phyloP scores from a whole-genome alignment of 2,113 vertebrate genomes.

The Oreochromis aureus region DNA sequence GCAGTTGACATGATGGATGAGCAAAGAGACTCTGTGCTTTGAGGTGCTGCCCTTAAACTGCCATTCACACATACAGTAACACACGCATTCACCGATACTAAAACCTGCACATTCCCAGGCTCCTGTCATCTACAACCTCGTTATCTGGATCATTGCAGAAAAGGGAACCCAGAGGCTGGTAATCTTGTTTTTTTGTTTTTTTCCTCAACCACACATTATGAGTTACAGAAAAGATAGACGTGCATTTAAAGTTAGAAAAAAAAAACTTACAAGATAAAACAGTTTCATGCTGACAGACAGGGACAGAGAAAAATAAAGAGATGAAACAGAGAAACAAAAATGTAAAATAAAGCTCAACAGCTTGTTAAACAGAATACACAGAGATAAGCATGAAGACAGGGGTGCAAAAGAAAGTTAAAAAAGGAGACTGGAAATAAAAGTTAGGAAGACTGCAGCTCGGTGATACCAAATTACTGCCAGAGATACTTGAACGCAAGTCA shows the following conservation, averaged over 20 bases:
- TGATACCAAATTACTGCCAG: background rate
- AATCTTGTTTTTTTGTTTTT: background rate
- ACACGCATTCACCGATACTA: background rate
- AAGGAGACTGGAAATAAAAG: conserved; percentile 16
- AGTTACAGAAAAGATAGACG: conserved; percentile 69
- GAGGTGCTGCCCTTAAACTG: conserved; percentile 41
- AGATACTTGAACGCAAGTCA: background rate
- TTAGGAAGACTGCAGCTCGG: background rate
- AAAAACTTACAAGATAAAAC: conserved; percentile 62
- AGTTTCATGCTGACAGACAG: conserved; percentile 75
- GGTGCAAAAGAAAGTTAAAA: conserved; percentile 62
- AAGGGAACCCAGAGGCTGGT: conserved; percentile 48
- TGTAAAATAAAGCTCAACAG: conserved; percentile 34
- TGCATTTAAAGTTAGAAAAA: conserved; percentile 69
- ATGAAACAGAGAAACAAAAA: background rate
- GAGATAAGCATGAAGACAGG: conserved; percentile 81
- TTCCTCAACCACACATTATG: conserved; percentile 1
- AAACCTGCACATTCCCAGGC: background rate
- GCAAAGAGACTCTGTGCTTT: conserved; percentile 9
- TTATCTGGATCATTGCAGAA: conserved; percentile 73
- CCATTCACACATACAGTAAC: conserved; percentile 4
- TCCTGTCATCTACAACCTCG: background rate
- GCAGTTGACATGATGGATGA: conserved; percentile 25
- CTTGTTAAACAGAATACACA: conserved; percentile 26
- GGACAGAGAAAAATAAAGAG: conserved; percentile 57